Evolutionary conservation across 2,113 vertebrate genomes (phyloP).

Genomic region (Argyrosomus japonicus): DNA sequence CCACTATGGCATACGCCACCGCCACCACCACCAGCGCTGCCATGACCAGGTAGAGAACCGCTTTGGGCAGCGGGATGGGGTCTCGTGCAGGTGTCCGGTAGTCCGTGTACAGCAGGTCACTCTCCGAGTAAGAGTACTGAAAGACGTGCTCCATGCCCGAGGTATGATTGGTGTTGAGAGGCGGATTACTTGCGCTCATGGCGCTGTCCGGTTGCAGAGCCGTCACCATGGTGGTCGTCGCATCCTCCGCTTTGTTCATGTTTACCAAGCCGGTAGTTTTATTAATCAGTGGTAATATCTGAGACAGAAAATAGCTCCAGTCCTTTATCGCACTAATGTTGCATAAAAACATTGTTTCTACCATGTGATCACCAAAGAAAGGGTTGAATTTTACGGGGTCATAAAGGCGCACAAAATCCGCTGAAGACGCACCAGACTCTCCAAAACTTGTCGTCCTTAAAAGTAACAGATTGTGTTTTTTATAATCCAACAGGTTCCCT

Average conservation of each 20-base stretch:
- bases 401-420: conserved; percentile 11
- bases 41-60: conserved; percentile 93
- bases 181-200: conserved; percentile 85
- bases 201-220: conserved; percentile 86
- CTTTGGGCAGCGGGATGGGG: conserved; percentile 88
- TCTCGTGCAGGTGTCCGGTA: conserved; percentile 86
- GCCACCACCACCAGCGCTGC: conserved; percentile 91
- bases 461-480: not conserved
- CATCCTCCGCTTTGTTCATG: conserved; percentile 83
- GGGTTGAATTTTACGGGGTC: not conserved
- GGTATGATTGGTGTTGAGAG: conserved; percentile 88
- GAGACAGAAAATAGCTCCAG: conserved; percentile 90
- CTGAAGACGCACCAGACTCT: not conserved
- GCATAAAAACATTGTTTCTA: conserved; percentile 87
- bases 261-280: conserved; percentile 86
- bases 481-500: conserved; percentile 50
- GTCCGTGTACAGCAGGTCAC: conserved; percentile 88
- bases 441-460: conserved; percentile 5
- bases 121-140: conserved; percentile 88
- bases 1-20: conserved; percentile 90
- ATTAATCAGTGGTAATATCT: conserved; percentile 89
- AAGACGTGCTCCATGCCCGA: conserved; percentile 88
- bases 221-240: conserved; percentile 87
- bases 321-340: conserved; percentile 91
- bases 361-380: not conserved